phyloP scores from a whole-genome alignment of 2,113 vertebrate species.

The Chitala chitala region DNA sequence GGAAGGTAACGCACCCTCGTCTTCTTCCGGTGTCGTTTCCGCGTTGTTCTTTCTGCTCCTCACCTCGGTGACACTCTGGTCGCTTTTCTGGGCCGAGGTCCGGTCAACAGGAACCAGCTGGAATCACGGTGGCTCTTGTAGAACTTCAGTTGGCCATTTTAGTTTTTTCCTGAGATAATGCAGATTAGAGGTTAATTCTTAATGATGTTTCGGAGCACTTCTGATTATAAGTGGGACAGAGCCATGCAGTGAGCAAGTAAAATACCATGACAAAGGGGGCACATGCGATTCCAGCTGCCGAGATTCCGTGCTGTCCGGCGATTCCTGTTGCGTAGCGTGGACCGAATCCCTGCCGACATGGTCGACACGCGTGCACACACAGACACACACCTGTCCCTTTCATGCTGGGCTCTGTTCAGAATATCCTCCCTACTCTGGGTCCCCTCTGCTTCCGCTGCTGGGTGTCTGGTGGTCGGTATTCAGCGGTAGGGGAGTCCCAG shows the following conservation, averaged over 20 bases:
- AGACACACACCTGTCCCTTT: slow-evolving; percentile 26
- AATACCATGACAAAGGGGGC: neutral
- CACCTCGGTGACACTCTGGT: slow-evolving; percentile 14
- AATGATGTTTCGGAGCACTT: neutral
- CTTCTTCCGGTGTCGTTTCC: slow-evolving; percentile 39
- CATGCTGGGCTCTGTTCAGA: neutral
- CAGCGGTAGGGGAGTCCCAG: slow-evolving; percentile 43
- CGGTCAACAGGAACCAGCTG: slow-evolving; percentile 14
- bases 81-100: slow-evolving; percentile 25
- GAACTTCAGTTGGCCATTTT: slow-evolving; percentile 21
- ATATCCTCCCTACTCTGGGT: neutral
- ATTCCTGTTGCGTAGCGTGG: slow-evolving; percentile 24
- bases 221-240: neutral
- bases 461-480: slow-evolving; percentile 60
- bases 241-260: neutral
- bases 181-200: too few relatives aligned
- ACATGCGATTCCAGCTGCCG: neutral
- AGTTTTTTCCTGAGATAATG: neutral
- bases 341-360: slow-evolving; percentile 27
- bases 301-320: slow-evolving; percentile 42
- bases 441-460: slow-evolving; percentile 42
- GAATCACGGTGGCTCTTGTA: slow-evolving; percentile 32
- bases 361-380: slow-evolving; percentile 12
- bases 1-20: slow-evolving; percentile 83
- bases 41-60: slow-evolving; percentile 37